Percentiles rank a stretch among this genome's conserved stretches.
Evolutionary conservation across 2,113 vertebrate species (phyloP).

Genomic region (Talpa occidentalis): DNA sequence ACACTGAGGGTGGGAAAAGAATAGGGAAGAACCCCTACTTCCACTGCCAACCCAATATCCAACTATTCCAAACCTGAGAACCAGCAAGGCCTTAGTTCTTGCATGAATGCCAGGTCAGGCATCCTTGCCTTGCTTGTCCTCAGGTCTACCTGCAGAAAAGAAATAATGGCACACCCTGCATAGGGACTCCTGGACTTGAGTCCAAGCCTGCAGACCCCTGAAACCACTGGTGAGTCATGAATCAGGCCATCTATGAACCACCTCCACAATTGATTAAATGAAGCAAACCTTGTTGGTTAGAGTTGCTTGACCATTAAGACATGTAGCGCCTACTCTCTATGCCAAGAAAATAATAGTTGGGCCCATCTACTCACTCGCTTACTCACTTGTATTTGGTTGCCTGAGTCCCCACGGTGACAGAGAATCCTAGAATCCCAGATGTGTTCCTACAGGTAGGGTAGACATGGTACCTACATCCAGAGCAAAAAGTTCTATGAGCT

Average conservation of each 20-base stretch:
- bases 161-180: neutral
- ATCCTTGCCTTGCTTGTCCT: neutral
- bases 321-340: neutral
- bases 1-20: neutral
- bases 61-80: neutral
- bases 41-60: neutral
- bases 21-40: neutral
- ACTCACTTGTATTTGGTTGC: slow-evolving; percentile 96
- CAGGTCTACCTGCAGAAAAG: neutral
- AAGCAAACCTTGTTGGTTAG: neutral
- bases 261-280: neutral
- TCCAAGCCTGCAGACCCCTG: neutral
- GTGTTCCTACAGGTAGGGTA: slow-evolving; percentile 97
- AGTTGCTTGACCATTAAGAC: neutral
- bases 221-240: neutral
- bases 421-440: slow-evolving; percentile 97
- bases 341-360: neutral
- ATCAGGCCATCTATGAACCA: neutral
- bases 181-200: neutral
- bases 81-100: neutral
- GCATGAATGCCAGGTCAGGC: neutral
- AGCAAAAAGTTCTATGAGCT: slow-evolving; percentile 32
- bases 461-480: slow-evolving; percentile 92
- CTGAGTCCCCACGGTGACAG: slow-evolving; percentile 96
- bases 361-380: neutral